phyloP scores from a whole-genome alignment of 2,797 vertebrate genomes.

The Aphelocoma californica region DNA sequence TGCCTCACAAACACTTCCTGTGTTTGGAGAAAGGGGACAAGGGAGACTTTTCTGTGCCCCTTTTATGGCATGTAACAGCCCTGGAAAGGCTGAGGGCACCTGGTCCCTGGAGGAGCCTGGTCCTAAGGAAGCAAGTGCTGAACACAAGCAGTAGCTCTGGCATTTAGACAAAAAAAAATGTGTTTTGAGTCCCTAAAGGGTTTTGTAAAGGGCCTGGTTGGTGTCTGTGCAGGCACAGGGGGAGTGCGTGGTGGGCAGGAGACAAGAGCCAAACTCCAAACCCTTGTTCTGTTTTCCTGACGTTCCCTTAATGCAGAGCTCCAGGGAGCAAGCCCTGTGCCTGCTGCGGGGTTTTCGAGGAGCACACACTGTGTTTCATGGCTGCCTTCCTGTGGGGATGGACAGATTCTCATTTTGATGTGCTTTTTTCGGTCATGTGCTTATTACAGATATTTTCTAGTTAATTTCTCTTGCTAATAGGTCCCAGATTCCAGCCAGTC shows the following conservation, averaged over 20 bases:
- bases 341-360: neutral
- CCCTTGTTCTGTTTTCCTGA: neutral
- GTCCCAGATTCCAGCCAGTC: neutral
- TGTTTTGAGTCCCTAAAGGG: too few species aligned
- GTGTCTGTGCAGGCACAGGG: neutral
- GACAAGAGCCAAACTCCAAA: neutral
- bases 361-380: neutral
- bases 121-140: neutral
- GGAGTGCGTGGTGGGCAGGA: neutral
- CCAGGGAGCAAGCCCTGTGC: neutral
- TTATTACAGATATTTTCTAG: conserved; percentile 2
- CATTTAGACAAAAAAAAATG: neutral
- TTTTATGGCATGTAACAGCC: neutral
- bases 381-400: neutral
- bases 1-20: neutral
- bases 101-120: neutral
- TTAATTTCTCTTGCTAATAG: conserved; percentile 17
- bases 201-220: neutral
- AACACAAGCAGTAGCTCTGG: neutral
- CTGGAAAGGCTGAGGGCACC: neutral
- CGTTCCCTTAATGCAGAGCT: accelerated
- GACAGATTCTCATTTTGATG: neutral
- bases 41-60: neutral
- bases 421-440: neutral
- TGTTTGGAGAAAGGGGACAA: too few species aligned